Evolutionary conservation across 2,797 vertebrate species (phyloP), one percentile per base, ranked within the genome.

Genomic region (Cryptoblepharus egeriae): DNA sequence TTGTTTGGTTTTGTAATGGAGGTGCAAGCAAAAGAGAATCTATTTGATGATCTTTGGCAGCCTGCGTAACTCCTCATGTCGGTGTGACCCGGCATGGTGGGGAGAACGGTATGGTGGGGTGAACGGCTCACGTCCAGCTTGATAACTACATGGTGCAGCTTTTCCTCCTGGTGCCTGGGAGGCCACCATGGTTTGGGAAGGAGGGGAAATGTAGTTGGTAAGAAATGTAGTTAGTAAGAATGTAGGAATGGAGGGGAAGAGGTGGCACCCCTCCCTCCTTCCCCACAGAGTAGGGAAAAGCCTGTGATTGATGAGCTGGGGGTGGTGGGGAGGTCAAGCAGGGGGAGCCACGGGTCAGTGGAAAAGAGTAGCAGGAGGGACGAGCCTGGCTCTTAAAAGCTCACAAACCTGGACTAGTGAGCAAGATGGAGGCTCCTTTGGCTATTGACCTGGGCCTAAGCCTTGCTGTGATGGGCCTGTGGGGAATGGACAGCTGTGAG

Each of bases 251-350:
- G 20, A 15, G 30, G 58, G 18, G 26, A 64, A 32, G 72, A 35
- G 63, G 37, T 24, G 2, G 12, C 26, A 20, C 22, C 24, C 81
- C 28, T 39, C 24, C 55, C n/a, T n/a, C 5, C 39, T 74, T 75
- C 77, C 82, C 30, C n/a, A 61, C 82, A 26, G 77, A 30, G 77
- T 52, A n/a, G 49, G 39, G 68, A 55, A 30, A 61, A 49, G 63
- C 8, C 82, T 75, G 77, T 84, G 82, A 84, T 84, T 84, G 82
- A 79, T 84, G 82, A 79, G 76, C 30, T 11, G 63, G 76, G 73
- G 82, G 82, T 61, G 77, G 77, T 75, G 63, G 80, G 2, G 77
- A 84, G 82, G 82, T 84, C 77, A 52, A 52, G 81, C 81, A 39
- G 67, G 42, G 67, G 55, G 74, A 77, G 82, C 39, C 55, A 61